Evolutionary conservation across 2,888 invertebrate species (phyloP).

Genomic region (Ectropis crepuscularia): DNA sequence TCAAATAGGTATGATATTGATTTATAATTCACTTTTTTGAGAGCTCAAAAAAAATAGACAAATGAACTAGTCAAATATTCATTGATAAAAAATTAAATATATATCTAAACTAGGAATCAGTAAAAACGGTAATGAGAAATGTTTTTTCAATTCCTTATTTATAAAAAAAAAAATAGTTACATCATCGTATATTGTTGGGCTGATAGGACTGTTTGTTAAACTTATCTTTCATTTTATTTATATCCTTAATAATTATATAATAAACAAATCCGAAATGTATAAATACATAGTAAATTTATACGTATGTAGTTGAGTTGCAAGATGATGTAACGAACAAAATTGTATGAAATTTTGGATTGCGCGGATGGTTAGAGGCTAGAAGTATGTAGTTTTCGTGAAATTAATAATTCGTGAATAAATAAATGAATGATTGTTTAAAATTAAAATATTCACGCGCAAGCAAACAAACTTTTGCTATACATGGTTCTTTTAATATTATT

Average conservation of each 20-base stretch:
- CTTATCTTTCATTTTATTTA: background rate
- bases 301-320: constrained; percentile 7
- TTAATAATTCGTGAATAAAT: constrained; percentile 19
- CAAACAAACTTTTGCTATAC: constrained; percentile 5
- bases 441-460: constrained; percentile 25
- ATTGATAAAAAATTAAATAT: constrained; percentile 31
- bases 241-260: constrained; percentile 7
- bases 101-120: constrained; percentile 31
- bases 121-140: constrained; percentile 12
- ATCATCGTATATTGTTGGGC: constrained; percentile 16
- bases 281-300: constrained; percentile 7
- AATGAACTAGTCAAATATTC: constrained; percentile 44
- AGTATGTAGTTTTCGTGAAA: constrained; percentile 35
- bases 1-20: constrained; percentile 33
- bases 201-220: constrained; percentile 1
- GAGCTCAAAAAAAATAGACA: constrained; percentile 42
- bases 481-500: constrained; percentile 3
- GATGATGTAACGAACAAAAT: constrained; percentile 23
- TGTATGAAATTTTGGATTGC: constrained; percentile 17
- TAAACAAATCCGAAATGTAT: constrained; percentile 1
- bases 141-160: constrained; percentile 18
- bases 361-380: constrained; percentile 32
- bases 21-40: constrained; percentile 26
- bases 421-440: constrained; percentile 11
- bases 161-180: constrained; percentile 19